These are phyloP conservation scores for roundworm (Caenorhabditis elegans) DNA, from an alignment of 1,140 invertebrate genomes.

Conservation along the genomic window WBcel235 BX284602.5:13810001-13810500, in stretches of 20 bases:
- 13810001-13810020: too few relatives aligned
- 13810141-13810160: conserved; percentile 9
- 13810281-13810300: background rate
- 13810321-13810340: background rate
- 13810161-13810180: background rate
- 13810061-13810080: too few relatives aligned
- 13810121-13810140: background rate
- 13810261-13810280: background rate
- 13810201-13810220: too few relatives aligned
- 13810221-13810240: conserved; percentile 33
- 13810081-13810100: background rate
- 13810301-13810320: too few relatives aligned
- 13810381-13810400: background rate
- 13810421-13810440: conserved; percentile 5
- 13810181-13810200: background rate
- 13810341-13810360: background rate
- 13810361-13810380: too few relatives aligned
- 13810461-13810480: too few relatives aligned
- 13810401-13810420: conserved; percentile 20
- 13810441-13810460: background rate
- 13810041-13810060: too few relatives aligned
- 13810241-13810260: conserved; percentile 11
- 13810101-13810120: background rate
- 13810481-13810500: too few relatives aligned
- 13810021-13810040: too few relatives aligned